These are phyloP conservation scores for Dolichotis patagonum DNA, from an alignment of 2,113 vertebrate genomes.

Conservation along the genomic window DNA sequence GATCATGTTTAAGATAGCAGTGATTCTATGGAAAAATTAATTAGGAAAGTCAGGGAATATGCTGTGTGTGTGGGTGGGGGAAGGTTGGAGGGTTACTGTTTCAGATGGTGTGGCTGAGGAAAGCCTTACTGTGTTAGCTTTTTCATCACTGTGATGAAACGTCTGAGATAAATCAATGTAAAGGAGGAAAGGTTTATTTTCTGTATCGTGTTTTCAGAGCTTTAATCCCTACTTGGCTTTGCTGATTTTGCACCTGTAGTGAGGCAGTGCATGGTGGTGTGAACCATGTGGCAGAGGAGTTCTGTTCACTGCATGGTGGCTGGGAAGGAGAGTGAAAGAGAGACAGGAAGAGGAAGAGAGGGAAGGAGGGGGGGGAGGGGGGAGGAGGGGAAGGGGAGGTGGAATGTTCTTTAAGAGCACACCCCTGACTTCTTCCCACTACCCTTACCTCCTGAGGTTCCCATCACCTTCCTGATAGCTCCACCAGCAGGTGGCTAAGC, in stretches of 20 bases:
- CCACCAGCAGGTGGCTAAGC: background rate
- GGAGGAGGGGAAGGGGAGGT: background rate
- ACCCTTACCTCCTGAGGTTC: background rate
- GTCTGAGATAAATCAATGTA: background rate
- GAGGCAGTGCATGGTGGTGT: background rate
- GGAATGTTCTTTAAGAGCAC: background rate
- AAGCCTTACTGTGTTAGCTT: background rate
- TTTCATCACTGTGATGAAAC: background rate
- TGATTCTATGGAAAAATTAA: background rate
- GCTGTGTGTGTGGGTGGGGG: no score
- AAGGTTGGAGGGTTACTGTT: background rate
- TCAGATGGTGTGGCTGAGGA: background rate
- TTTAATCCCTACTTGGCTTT: background rate
- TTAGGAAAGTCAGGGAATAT: background rate
- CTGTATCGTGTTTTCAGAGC: background rate
- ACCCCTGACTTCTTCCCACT: background rate
- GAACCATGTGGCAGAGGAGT: background rate
- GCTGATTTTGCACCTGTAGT: background rate
- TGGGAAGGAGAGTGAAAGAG: background rate
- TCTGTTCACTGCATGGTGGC: background rate
- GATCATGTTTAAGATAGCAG: background rate
- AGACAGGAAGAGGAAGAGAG: fast-evolving
- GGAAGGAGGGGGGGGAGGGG: no score
- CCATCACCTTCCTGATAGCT: background rate
- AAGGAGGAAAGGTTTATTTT: background rate